Evolutionary conservation across 2,113 vertebrate species (phyloP).

Genomic region (Cariama cristata): DNA sequence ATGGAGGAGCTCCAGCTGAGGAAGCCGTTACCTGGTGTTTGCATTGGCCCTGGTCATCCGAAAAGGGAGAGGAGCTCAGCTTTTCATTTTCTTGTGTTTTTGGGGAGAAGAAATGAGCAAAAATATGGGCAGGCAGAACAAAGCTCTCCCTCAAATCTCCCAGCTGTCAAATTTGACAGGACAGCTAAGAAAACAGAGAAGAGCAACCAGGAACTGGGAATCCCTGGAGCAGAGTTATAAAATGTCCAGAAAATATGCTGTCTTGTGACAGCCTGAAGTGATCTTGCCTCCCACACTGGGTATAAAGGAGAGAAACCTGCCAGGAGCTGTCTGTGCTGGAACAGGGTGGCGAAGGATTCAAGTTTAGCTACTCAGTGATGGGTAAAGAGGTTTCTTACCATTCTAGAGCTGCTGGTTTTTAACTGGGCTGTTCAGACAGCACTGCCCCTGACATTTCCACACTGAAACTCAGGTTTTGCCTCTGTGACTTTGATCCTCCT

Average conservation of each 20-base stretch:
- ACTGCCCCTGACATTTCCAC: neutral
- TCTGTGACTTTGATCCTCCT: neutral
- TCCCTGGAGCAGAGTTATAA: neutral
- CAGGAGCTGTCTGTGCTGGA: neutral
- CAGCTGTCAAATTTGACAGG: neutral
- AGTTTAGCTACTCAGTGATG: neutral
- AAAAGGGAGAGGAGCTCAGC: neutral
- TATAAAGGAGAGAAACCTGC: neutral
- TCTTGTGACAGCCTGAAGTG: neutral
- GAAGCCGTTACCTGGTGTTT: neutral
- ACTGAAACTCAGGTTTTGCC: neutral
- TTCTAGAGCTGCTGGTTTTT: neutral
- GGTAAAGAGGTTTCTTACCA: neutral
- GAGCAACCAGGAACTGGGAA: neutral
- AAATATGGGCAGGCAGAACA: neutral
- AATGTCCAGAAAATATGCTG: neutral
- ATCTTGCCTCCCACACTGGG: neutral
- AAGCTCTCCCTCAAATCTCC: neutral
- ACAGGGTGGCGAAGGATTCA: neutral
- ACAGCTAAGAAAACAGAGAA: neutral
- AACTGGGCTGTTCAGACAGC: neutral
- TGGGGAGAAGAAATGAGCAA: neutral
- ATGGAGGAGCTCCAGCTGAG: neutral
- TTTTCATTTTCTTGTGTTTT: neutral
- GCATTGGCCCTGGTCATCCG: neutral